phyloP scores from a whole-genome alignment of 2,113 vertebrate species.

The Mormyrus lacerda region DNA sequence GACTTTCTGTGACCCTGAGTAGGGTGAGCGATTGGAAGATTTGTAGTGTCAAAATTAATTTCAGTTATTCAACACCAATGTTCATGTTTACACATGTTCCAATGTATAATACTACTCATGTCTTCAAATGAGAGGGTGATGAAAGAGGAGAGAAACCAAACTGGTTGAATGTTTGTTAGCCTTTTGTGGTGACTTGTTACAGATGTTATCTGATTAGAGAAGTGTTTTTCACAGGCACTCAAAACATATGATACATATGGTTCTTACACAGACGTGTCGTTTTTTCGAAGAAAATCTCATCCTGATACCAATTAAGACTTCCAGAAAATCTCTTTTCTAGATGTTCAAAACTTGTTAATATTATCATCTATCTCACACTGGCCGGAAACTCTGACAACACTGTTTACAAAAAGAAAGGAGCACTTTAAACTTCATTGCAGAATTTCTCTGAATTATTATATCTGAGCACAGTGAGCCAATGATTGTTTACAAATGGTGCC shows the following conservation, averaged over 20 bases:
- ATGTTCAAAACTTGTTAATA: background rate
- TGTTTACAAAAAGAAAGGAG: background rate
- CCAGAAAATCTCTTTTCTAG: background rate
- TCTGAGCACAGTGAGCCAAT: background rate
- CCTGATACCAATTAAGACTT: constrained; percentile 9
- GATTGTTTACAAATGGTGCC: background rate
- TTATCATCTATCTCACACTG: background rate
- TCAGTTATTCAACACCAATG: constrained; percentile 55
- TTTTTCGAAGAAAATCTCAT: constrained; percentile 1
- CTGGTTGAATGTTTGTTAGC: background rate
- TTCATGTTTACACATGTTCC: constrained; percentile 51
- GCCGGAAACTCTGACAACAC: background rate
- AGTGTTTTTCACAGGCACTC: background rate
- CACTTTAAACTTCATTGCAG: background rate
- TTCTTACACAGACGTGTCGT: background rate
- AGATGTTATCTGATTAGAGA: constrained; percentile 6
- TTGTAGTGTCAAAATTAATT: constrained; percentile 62
- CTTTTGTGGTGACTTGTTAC: background rate
- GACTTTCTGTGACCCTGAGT: background rate
- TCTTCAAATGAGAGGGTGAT: constrained; percentile 16
- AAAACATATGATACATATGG: background rate
- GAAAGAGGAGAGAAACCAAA: constrained; percentile 10
- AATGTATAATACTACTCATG: constrained; percentile 36
- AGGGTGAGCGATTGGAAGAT: constrained; percentile 34
- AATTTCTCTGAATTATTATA: background rate